Evolutionary conservation across 2,797 vertebrate genomes (phyloP).

Genomic region (Etheostoma perlongum): DNA sequence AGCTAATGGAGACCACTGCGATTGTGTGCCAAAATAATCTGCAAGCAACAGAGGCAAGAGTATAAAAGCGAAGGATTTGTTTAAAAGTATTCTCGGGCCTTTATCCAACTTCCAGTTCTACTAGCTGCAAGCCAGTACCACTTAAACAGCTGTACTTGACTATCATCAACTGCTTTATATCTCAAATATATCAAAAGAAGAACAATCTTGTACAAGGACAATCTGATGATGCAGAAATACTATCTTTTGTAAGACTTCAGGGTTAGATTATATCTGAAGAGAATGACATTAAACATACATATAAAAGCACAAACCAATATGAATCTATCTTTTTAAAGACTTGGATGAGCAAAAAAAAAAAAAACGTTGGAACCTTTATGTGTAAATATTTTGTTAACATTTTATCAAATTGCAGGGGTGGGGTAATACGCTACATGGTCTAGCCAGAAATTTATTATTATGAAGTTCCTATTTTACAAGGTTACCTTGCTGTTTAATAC

Average conservation of each 20-base stretch:
- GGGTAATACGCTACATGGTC: slow-evolving; percentile 28
- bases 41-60: slow-evolving; percentile 23
- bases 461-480: slow-evolving; percentile 42
- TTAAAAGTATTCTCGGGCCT: slow-evolving; percentile 28
- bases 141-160: slow-evolving; percentile 55
- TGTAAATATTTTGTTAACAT: slow-evolving; percentile 81
- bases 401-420: slow-evolving; percentile 55
- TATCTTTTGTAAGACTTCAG: slow-evolving; percentile 78
- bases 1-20: slow-evolving; percentile 27
- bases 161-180: slow-evolving; percentile 71
- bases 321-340: slow-evolving; percentile 73
- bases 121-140: slow-evolving; percentile 43
- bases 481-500: slow-evolving; percentile 39
- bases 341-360: slow-evolving; percentile 52
- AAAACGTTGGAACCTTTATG: slow-evolving; percentile 48
- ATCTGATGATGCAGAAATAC: slow-evolving; percentile 74
- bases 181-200: slow-evolving; percentile 54
- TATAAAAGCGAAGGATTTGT: slow-evolving; percentile 24
- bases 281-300: slow-evolving; percentile 57
- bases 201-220: slow-evolving; percentile 82
- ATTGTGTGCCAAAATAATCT: slow-evolving; percentile 59
- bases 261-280: slow-evolving; percentile 70
- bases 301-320: slow-evolving; percentile 74
- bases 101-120: slow-evolving; percentile 39
- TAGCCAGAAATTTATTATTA: slow-evolving; percentile 57